Conservation (phyloP, 2,113 vertebrate genomes). For the Bos indicus region DNA sequence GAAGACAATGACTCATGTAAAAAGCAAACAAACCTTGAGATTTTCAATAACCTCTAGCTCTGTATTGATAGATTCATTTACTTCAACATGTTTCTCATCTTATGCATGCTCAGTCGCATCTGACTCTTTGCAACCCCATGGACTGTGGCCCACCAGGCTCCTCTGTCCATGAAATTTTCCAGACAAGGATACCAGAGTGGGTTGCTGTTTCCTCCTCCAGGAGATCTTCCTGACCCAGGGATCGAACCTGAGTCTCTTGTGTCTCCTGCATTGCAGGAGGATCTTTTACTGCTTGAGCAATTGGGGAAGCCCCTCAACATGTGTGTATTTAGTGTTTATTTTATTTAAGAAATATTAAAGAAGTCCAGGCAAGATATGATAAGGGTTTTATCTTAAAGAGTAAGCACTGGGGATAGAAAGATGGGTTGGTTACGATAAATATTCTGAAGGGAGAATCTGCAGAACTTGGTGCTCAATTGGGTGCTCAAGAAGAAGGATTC, state of each 20-base stretch:
- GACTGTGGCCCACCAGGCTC: neutral
- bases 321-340: neutral
- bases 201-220: neutral
- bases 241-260: accelerated
- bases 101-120: neutral
- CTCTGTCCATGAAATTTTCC: neutral
- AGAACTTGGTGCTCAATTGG: neutral
- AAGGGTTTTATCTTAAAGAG: neutral
- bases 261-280: neutral
- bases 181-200: neutral
- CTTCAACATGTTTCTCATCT: neutral
- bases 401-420: neutral
- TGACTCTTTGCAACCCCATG: neutral
- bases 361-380: neutral
- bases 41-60: neutral
- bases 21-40: neutral
- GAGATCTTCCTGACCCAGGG: neutral
- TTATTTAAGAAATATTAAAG: neutral
- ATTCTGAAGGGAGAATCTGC: neutral
- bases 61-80: neutral
- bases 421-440: neutral
- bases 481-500: neutral
- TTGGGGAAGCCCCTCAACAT: neutral
- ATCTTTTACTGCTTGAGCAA: neutral
- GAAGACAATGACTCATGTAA: neutral